Conservation (phyloP, 2,113 vertebrate species). For the Epinephelus cyanopodus region DNA sequence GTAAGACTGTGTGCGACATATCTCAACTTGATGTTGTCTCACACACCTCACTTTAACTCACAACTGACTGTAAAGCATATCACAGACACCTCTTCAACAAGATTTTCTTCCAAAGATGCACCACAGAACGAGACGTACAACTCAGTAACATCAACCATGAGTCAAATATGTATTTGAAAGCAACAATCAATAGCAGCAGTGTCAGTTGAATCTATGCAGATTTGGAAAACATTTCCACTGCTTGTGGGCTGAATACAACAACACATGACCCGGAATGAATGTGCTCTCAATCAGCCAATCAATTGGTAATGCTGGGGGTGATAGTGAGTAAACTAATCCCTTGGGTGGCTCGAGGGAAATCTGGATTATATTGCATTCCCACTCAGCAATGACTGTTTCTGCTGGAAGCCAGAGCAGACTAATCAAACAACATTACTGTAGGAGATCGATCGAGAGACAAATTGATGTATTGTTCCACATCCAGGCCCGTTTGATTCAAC, state of each 20-base stretch:
- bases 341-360: conserved; percentile 66
- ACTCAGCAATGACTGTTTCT: conserved; percentile 62
- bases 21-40: too few species aligned
- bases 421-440: conserved; percentile 77
- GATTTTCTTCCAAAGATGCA: conserved; percentile 1
- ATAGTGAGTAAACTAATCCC: conserved; percentile 75
- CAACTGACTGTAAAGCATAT: too few species aligned
- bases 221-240: conserved; percentile 62
- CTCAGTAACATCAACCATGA: conserved; percentile 7
- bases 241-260: conserved; percentile 69
- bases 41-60: too few species aligned
- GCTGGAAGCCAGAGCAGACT: conserved; percentile 63
- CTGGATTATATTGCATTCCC: conserved; percentile 74
- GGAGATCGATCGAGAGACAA: conserved; percentile 65
- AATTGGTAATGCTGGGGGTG: conserved; percentile 74
- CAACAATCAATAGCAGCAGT: conserved; percentile 47
- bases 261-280: conserved; percentile 76
- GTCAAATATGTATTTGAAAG: conserved; percentile 30
- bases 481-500: conserved; percentile 34
- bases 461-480: conserved; percentile 55
- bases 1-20: too few species aligned
- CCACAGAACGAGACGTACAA: not conserved
- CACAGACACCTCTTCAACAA: too few species aligned
- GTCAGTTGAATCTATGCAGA: conserved; percentile 58
- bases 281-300: conserved; percentile 79